A percentile compares a stretch with the other conserved stretches of the same genome.
Evolutionary conservation across 2,113 vertebrate species (phyloP).

Genomic region (Vimba vimba): DNA sequence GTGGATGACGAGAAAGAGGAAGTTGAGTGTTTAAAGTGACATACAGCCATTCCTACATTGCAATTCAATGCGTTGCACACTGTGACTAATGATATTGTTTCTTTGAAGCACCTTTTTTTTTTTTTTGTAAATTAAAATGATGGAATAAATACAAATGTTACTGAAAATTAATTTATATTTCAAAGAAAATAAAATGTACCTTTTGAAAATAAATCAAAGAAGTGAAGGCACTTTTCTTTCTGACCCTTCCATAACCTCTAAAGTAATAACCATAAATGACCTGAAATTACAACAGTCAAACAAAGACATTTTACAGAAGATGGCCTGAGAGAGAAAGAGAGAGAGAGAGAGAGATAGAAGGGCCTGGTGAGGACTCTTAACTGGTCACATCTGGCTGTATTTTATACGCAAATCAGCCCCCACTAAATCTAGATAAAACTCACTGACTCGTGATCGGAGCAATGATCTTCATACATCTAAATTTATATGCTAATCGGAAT

Average conservation of each 20-base stretch:
- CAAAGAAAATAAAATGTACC: constrained; percentile 6
- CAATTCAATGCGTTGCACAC: background rate
- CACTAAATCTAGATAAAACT: constrained; percentile 84
- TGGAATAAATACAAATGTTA: background rate
- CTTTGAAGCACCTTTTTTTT: too few relatives aligned
- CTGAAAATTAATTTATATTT: background rate
- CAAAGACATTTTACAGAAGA: constrained; percentile 53
- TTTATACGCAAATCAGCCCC: constrained; percentile 78
- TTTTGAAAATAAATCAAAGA: constrained; percentile 32
- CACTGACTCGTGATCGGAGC: constrained; percentile 79
- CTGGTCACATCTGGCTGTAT: constrained; percentile 75
- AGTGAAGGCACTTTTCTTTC: constrained; percentile 25
- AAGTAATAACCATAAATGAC: constrained; percentile 52
- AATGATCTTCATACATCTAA: constrained; percentile 82
- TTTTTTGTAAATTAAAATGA: background rate
- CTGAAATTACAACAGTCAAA: constrained; percentile 61
- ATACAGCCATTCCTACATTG: background rate
- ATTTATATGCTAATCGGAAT: constrained; percentile 83
- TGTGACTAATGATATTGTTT: background rate
- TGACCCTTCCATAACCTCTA: constrained; percentile 50
- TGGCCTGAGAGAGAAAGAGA: constrained; percentile 26
- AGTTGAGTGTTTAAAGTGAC: background rate
- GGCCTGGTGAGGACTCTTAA: constrained; percentile 58
- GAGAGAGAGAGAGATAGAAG: background rate
- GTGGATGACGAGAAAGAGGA: too few relatives aligned